phyloP scores from a whole-genome alignment of 1,140 invertebrate species.

The Caenorhabditis latens region DNA sequence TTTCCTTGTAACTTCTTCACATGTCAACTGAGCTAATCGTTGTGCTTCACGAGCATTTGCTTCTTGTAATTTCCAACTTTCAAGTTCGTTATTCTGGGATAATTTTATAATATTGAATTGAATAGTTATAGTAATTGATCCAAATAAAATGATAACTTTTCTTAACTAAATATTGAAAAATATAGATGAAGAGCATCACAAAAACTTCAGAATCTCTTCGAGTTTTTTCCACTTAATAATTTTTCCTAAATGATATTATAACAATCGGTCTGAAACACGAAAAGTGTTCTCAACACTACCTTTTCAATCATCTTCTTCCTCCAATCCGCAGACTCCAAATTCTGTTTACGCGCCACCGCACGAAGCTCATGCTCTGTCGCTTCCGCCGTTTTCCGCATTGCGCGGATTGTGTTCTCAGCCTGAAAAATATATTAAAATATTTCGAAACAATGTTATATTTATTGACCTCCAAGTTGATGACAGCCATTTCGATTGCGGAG shows the following conservation, averaged over 20 bases:
- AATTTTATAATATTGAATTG: too few relatives aligned
- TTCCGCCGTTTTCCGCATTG: constrained; percentile 40
- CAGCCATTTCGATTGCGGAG: constrained; percentile 45
- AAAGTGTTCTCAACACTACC: not conserved
- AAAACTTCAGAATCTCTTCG: too few relatives aligned
- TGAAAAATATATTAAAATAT: not conserved
- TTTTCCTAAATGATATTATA: too few relatives aligned
- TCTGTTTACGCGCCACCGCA: constrained; percentile 54
- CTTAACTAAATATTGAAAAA: too few relatives aligned
- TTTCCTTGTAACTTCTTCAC: constrained; percentile 39
- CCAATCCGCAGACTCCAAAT: constrained; percentile 36
- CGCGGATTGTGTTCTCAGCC: constrained; percentile 41
- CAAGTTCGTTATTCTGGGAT: constrained; percentile 38
- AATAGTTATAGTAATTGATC: too few relatives aligned
- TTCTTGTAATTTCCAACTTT: constrained; percentile 43
- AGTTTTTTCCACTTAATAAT: too few relatives aligned
- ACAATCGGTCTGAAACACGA: too few relatives aligned
- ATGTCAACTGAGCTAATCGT: constrained; percentile 38
- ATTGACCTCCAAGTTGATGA: constrained; percentile 19
- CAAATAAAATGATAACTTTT: too few relatives aligned
- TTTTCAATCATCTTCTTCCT: constrained; percentile 17
- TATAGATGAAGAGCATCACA: too few relatives aligned
- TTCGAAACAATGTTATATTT: not conserved
- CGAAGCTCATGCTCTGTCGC: constrained; percentile 41
- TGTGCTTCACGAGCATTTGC: constrained; percentile 30